Percentiles rank a stretch among this genome's conserved stretches.
phyloP scores from a whole-genome alignment of 2,888 invertebrate species.

The Drosophila niveifrons region DNA sequence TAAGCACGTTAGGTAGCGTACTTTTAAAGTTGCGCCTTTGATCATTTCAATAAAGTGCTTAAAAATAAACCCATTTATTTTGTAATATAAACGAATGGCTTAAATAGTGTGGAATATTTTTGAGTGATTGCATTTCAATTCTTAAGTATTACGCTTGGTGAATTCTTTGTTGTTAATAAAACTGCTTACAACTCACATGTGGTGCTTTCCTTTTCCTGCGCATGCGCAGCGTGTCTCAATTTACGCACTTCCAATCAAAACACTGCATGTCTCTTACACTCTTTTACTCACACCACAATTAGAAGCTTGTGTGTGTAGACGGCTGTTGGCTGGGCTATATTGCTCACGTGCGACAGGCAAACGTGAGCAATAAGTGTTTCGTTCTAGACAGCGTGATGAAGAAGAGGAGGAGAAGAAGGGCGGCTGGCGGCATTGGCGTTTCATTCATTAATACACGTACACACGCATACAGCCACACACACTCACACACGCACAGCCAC shows the following conservation, averaged over 20 bases:
- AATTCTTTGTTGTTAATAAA: constrained; percentile 9
- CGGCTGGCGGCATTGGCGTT: constrained; percentile 71
- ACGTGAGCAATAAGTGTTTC: constrained; percentile 55
- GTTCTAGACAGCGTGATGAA: constrained; percentile 9
- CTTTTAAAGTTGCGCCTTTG: constrained; percentile 62
- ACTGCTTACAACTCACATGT: not conserved
- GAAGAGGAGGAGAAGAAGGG: constrained; percentile 18
- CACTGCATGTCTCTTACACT: constrained; percentile 23
- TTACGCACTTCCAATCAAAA: constrained; percentile 65
- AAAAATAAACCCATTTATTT: not conserved
- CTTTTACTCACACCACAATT: not conserved
- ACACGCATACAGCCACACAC: constrained; percentile 23
- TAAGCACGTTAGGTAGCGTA: constrained; percentile 18
- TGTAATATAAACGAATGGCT: too few species aligned
- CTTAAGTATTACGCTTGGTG: not conserved
- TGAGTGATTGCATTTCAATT: too few species aligned
- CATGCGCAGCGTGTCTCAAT: constrained; percentile 50
- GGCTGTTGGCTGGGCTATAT: constrained; percentile 25
- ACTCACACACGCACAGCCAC: constrained; percentile 25
- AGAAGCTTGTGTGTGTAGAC: constrained; percentile 19
- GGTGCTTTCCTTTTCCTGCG: constrained; percentile 22
- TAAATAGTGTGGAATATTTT: too few species aligned
- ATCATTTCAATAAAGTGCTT: constrained; percentile 40
- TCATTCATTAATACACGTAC: constrained; percentile 76
- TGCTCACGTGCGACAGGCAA: constrained; percentile 63